Evolutionary conservation across 2,797 vertebrate genomes (phyloP).

Genomic region (Thalassophryne amazonica): DNA sequence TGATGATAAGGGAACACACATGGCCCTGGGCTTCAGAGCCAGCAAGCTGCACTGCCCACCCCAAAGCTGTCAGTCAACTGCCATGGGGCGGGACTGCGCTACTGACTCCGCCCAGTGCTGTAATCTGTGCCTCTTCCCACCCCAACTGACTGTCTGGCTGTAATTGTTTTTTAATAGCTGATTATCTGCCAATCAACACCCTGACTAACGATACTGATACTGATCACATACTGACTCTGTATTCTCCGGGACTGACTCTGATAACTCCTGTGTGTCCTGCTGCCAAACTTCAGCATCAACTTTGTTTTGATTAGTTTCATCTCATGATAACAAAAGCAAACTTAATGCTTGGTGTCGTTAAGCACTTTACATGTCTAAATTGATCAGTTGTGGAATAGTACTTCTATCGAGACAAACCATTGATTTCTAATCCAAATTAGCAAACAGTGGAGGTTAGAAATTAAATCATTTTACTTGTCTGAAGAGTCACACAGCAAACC

Average conservation of each 20-base stretch:
- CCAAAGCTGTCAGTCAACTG: slow-evolving; percentile 60
- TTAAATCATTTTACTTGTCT: too few relatives aligned
- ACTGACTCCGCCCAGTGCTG: slow-evolving; percentile 63
- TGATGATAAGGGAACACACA: slow-evolving; percentile 50
- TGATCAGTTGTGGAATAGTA: too few relatives aligned
- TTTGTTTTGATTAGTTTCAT: too few relatives aligned
- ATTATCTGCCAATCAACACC: neutral
- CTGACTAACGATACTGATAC: slow-evolving; percentile 29
- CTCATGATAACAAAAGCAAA: neutral
- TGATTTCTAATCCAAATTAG: too few relatives aligned
- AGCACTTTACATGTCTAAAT: neutral
- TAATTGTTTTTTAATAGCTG: neutral
- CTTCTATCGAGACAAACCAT: too few relatives aligned
- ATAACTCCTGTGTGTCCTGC: neutral
- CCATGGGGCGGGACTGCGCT: slow-evolving; percentile 47
- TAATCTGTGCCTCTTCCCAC: slow-evolving; percentile 56
- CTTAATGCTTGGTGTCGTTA: slow-evolving; percentile 3
- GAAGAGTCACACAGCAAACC: too few relatives aligned
- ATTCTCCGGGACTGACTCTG: neutral
- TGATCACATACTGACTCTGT: slow-evolving; percentile 13
- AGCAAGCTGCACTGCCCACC: slow-evolving; percentile 71
- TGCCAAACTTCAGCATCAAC: neutral
- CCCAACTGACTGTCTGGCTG: slow-evolving; percentile 55
- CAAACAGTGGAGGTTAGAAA: too few relatives aligned
- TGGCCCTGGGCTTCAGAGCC: slow-evolving; percentile 62